These are phyloP conservation scores for Ceratosolen solmsi DNA, from an alignment of 1,140 invertebrate species.

Conservation along the genomic window DNA sequence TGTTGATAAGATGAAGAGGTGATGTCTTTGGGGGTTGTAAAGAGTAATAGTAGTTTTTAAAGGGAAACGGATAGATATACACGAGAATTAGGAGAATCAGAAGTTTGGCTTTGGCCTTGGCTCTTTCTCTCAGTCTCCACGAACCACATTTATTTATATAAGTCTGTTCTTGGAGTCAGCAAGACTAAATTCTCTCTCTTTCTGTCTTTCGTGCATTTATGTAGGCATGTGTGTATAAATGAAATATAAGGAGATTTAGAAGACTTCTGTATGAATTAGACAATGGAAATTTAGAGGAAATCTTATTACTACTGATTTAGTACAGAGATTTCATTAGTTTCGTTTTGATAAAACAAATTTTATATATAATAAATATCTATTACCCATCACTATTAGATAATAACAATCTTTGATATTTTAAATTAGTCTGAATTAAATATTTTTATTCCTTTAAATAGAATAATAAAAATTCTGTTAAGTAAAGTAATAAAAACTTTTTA, in stretches of 20 bases:
- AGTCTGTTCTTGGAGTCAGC: conserved; percentile 48
- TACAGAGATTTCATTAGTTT: background rate
- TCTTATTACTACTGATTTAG: conserved; percentile 20
- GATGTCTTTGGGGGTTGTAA: background rate
- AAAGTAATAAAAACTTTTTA: conserved; percentile 2
- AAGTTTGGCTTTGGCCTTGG: conserved; percentile 52
- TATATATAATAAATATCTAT: background rate
- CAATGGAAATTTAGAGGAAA: background rate
- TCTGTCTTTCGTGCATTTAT: conserved; percentile 6
- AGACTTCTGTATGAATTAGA: conserved; percentile 17
- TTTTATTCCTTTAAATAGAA: background rate
- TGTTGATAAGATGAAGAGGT: background rate
- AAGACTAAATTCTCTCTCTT: conserved; percentile 20
- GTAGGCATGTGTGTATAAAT: conserved; percentile 4
- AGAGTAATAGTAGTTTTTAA: conserved; percentile 27
- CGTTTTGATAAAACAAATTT: background rate
- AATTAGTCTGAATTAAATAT: background rate
- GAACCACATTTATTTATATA: conserved; percentile 51
- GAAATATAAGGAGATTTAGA: conserved; percentile 6
- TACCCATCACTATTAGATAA: background rate
- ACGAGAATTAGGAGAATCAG: conserved; percentile 41
- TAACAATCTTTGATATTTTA: background rate
- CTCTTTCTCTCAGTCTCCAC: conserved; percentile 35
- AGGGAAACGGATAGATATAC: conserved; percentile 7
- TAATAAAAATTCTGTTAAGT: background rate